phyloP scores from a whole-genome alignment of 64 coral and sea anemone genomes.

The Montipora cactus region DNA sequence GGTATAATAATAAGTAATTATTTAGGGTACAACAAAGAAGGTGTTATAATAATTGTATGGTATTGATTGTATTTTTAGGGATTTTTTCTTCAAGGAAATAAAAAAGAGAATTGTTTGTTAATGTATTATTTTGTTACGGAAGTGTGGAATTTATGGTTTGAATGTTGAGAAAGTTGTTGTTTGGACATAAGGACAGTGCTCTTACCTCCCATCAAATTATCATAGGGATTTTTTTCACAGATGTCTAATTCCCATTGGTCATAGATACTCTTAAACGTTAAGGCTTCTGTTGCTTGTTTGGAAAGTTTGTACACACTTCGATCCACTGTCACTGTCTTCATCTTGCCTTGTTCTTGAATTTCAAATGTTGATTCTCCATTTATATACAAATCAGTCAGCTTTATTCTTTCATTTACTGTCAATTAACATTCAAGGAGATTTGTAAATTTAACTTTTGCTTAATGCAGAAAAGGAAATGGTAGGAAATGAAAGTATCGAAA shows the following conservation, averaged over 20 bases:
- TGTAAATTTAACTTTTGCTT: too few relatives aligned
- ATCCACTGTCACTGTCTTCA: not conserved
- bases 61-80: not conserved
- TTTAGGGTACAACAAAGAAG: not conserved
- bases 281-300: not conserved
- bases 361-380: constrained; percentile 9
- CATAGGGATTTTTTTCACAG: constrained; percentile 57
- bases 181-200: not conserved
- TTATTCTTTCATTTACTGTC: too few relatives aligned
- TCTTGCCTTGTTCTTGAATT: constrained; percentile 7
- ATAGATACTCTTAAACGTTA: constrained; percentile 62
- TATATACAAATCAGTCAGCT: constrained; percentile 14
- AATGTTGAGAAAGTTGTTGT: not conserved
- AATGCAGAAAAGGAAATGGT: too few relatives aligned
- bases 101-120: not conserved
- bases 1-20: not conserved
- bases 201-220: constrained; percentile 54
- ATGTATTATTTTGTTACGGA: not conserved
- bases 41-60: not conserved
- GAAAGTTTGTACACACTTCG: constrained; percentile 15
- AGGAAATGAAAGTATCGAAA: too few relatives aligned
- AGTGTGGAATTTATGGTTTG: not conserved
- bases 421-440: too few relatives aligned
- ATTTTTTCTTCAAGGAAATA: not conserved
- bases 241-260: constrained; percentile 63